Evolutionary conservation across 2,888 invertebrate genomes (phyloP).

Genomic region (Tromatobia lineatoria): DNA sequence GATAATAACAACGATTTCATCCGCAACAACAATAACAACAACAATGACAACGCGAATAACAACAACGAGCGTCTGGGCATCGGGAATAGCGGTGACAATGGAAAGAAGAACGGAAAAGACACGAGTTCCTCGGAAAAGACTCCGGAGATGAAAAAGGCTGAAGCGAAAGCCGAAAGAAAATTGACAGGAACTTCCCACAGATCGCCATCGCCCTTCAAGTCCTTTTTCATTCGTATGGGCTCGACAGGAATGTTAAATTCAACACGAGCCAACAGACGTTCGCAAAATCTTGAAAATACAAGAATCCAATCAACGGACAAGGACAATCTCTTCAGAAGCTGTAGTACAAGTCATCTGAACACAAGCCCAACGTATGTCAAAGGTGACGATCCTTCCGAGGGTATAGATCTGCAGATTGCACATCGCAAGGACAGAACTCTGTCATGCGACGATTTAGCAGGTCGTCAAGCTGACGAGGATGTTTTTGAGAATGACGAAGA

Average conservation of each 20-base stretch:
- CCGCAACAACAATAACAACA: constrained; percentile 69
- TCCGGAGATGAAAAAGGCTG: constrained; percentile 69
- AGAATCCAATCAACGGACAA: constrained; percentile 86
- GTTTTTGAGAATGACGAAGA: constrained; percentile 67
- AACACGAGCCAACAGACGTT: constrained; percentile 83
- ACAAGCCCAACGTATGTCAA: constrained; percentile 89
- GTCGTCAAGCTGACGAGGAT: constrained; percentile 58
- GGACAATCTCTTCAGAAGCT: constrained; percentile 89
- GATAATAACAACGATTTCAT: constrained; percentile 72
- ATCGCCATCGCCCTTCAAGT: constrained; percentile 90
- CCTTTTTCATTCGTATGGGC: constrained; percentile 91
- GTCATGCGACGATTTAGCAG: constrained; percentile 83
- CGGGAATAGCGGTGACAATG: constrained; percentile 70
- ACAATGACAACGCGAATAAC: constrained; percentile 71
- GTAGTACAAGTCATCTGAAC: constrained; percentile 92
- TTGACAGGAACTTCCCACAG: constrained; percentile 86
- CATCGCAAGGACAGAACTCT: constrained; percentile 81
- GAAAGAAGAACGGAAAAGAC: constrained; percentile 24
- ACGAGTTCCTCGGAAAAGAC: constrained; percentile 54
- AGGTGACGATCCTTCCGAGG: constrained; percentile 93
- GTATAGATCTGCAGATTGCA: constrained; percentile 88
- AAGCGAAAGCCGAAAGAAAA: constrained; percentile 74
- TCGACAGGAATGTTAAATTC: constrained; percentile 92
- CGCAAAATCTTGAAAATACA: constrained; percentile 84
- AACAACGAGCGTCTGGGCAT: constrained; percentile 72